phyloP scores from a whole-genome alignment of 2,113 vertebrate species.

The Antennarius striatus region DNA sequence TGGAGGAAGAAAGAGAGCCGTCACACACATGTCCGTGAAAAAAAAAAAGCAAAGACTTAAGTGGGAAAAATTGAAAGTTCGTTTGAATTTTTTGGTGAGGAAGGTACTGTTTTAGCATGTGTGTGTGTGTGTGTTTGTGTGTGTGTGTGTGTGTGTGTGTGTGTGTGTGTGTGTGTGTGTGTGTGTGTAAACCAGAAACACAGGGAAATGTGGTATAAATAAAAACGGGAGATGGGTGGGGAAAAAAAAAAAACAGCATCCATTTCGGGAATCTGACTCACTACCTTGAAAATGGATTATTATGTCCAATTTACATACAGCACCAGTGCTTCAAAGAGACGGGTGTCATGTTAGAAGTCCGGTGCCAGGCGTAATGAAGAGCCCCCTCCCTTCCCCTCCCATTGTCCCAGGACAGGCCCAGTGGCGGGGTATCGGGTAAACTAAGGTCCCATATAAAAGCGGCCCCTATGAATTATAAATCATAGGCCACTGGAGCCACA shows the following conservation, averaged over 20 bases:
- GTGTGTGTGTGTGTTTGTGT: background rate
- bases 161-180: background rate
- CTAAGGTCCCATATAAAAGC: slow-evolving; percentile 85
- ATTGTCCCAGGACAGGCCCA: slow-evolving; percentile 78
- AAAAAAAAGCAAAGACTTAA: slow-evolving; percentile 35
- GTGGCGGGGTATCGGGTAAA: slow-evolving; percentile 83
- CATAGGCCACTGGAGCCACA: slow-evolving; percentile 84
- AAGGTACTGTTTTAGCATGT: slow-evolving; percentile 9
- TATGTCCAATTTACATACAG: slow-evolving; percentile 71
- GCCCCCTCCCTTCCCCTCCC: slow-evolving; percentile 51
- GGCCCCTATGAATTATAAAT: slow-evolving; percentile 89
- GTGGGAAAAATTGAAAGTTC: slow-evolving; percentile 25
- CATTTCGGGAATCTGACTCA: slow-evolving; percentile 53
- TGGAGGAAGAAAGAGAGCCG: slow-evolving; percentile 59
- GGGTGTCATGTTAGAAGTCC: slow-evolving; percentile 73
- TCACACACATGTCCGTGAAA: slow-evolving; percentile 32
- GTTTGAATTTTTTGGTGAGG: slow-evolving; percentile 12
- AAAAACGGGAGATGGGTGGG: slow-evolving; percentile 26
- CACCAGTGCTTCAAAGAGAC: slow-evolving; percentile 58
- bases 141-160: background rate
- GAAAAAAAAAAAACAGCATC: slow-evolving; percentile 15
- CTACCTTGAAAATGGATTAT: slow-evolving; percentile 60
- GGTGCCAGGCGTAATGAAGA: slow-evolving; percentile 78
- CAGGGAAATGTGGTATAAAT: slow-evolving; percentile 20
- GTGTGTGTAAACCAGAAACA: background rate